Evolutionary conservation across 2,888 invertebrate species (phyloP).

Genomic region (Ectemnius cavifrons): DNA sequence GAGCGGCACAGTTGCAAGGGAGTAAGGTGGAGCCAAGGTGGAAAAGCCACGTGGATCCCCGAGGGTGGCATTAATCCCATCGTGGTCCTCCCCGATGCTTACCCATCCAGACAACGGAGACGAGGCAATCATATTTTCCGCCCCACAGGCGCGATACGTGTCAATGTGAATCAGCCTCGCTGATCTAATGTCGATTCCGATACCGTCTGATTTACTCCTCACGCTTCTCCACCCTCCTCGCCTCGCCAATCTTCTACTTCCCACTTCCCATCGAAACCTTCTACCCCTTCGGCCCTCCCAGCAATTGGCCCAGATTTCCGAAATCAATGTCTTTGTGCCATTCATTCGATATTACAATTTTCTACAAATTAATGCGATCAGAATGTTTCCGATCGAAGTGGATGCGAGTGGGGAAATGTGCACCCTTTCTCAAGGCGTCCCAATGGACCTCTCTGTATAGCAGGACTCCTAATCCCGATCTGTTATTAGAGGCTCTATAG

Average conservation of each 20-base stretch:
- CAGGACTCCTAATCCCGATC: conserved; percentile 17
- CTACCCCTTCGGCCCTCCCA: conserved; percentile 32
- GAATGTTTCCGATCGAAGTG: background rate
- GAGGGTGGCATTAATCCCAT: conserved; percentile 77
- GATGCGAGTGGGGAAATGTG: conserved; percentile 28
- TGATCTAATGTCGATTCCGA: conserved; percentile 77
- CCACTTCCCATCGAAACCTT: conserved; percentile 5
- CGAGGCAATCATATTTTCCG: conserved; percentile 77
- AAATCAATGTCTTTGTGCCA: too few species aligned
- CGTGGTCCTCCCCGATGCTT: conserved; percentile 58
- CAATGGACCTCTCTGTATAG: conserved; percentile 39
- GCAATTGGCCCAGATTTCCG: conserved; percentile 43
- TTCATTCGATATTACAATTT: too few species aligned
- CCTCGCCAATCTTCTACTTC: conserved; percentile 18
- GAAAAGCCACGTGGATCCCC: conserved; percentile 70
- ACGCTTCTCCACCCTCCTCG: conserved; percentile 17
- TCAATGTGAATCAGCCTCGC: conserved; percentile 77
- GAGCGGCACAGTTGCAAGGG: conserved; percentile 3
- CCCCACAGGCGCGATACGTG: conserved; percentile 77
- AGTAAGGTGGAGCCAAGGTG: conserved; percentile 42
- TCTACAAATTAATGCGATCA: too few species aligned
- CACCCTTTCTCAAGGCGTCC: conserved; percentile 35
- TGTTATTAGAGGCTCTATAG: conserved; percentile 40
- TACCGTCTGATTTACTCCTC: conserved; percentile 74
- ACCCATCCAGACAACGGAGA: conserved; percentile 69